Conservation (phyloP, 2,888 invertebrate genomes). For the Luffia ferchaultella region DNA sequence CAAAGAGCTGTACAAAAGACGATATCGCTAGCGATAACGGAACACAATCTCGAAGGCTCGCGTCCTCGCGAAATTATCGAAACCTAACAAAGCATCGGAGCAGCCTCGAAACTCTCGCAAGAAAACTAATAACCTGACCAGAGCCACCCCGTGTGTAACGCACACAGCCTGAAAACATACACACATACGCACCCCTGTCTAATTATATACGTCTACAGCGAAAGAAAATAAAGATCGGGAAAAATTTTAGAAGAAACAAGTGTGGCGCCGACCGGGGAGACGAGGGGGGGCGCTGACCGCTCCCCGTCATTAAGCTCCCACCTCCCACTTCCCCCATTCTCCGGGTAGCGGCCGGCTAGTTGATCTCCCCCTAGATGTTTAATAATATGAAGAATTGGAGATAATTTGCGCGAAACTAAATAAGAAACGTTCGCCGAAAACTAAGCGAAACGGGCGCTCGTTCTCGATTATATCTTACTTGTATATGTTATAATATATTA, state of each 20-base stretch:
- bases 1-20: background rate
- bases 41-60: background rate
- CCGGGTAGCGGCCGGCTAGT: constrained; percentile 34
- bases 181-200: constrained; percentile 27
- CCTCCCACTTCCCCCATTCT: constrained; percentile 6
- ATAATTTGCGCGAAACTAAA: constrained; percentile 68
- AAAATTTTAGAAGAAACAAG: constrained; percentile 66
- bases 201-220: constrained; percentile 61
- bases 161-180: constrained; percentile 21
- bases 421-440: constrained; percentile 63
- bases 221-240: constrained; percentile 65
- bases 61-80: constrained; percentile 58
- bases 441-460: constrained; percentile 45
- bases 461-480: background rate
- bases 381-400: constrained; percentile 68
- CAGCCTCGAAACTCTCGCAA: constrained; percentile 45
- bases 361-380: constrained; percentile 54
- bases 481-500: background rate
- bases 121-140: constrained; percentile 64
- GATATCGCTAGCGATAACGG: background rate
- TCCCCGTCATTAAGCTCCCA: constrained; percentile 53
- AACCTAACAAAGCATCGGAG: constrained; percentile 62
- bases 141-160: constrained; percentile 6
- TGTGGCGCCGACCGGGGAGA: constrained; percentile 28
- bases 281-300: constrained; percentile 54